Evolutionary conservation across 1,140 invertebrate species (phyloP), one percentile per base, ranked within the genome.

Genomic region (Frieseomelitta varia): DNA sequence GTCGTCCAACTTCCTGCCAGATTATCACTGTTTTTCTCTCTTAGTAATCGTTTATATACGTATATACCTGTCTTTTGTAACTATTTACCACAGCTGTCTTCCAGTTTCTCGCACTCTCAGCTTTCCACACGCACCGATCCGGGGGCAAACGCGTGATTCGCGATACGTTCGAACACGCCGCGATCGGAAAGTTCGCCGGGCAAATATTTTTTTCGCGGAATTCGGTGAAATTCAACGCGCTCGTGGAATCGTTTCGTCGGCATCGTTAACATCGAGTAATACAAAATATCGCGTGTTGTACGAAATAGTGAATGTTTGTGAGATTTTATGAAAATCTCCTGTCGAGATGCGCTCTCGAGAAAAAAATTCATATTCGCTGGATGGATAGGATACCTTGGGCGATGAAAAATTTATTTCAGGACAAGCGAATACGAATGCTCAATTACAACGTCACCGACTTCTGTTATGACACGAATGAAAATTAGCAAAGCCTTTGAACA

Each of bases 41-140:
- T 6, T 72, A 81, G 56, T 21, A 10, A 73, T 73, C 55, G 63
- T 39, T 65, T 61, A 55, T 15, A 47, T n/a, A 47, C 21, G 34
- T 51, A 72, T 72, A 24, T 39, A 76, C 53, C 30, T 76, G 74
- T 76, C 56, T 61, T 61, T 61, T 39, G 74, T 76, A 61, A 76
- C 55, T 76, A 76, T 65, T 65, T 65, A 65, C 24, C 74, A 17
- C 71, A 53, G 10, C 71, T 51, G 27, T 65, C 30, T 87, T 73
- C 76, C 72, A 84, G 39, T 88, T 87, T 79, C 53, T 84, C 61
- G 58, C 81, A 87, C 76, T 87, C 85, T 88, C 81, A 84, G 81
- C 77, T 61, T 84, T 61, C 24, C 55, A 75, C 55, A 75, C 27
- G 47, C 17, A 47, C 53, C 61, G 56, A n/a, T n/a, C 68, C 30